Evolutionary conservation across 2,113 vertebrate species (phyloP).

Genomic region (Neolamprologus toae): DNA sequence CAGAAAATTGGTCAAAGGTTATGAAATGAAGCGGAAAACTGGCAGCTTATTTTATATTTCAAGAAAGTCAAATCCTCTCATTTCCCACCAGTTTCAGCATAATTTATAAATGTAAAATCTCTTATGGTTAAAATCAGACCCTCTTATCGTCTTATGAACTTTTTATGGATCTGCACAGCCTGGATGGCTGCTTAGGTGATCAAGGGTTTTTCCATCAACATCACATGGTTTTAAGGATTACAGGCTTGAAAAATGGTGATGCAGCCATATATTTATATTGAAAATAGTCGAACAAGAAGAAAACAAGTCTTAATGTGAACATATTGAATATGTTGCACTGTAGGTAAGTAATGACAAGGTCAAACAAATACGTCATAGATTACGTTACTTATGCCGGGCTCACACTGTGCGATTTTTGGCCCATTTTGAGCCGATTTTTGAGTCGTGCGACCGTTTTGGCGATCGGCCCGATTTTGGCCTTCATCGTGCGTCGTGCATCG

Average conservation of each 20-base stretch:
- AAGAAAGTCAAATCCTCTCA: not conserved
- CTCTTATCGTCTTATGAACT: not conserved
- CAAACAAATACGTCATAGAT: not conserved
- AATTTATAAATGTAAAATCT: not conserved
- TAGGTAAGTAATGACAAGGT: not conserved
- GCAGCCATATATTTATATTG: not conserved
- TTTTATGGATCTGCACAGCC: not conserved
- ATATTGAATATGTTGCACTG: not conserved
- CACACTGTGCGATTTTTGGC: too few species aligned
- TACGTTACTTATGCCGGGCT: too few species aligned
- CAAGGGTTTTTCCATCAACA: not conserved
- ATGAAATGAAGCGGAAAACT: not conserved
- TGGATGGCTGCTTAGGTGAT: not conserved
- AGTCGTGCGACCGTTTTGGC: too few species aligned
- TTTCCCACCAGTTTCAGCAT: not conserved
- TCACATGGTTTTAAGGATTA: not conserved
- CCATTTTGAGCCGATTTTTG: too few species aligned
- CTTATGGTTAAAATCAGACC: not conserved
- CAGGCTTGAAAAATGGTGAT: not conserved
- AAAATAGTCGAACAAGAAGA: accelerated
- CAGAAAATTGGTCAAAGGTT: not conserved
- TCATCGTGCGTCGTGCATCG: too few species aligned
- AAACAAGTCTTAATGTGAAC: not conserved
- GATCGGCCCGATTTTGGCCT: too few species aligned
- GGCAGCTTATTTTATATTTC: not conserved